Evolutionary conservation across 2,888 invertebrate genomes (phyloP), one percentile per base, ranked within the genome.

Genomic region (Rutpela maculata): DNA sequence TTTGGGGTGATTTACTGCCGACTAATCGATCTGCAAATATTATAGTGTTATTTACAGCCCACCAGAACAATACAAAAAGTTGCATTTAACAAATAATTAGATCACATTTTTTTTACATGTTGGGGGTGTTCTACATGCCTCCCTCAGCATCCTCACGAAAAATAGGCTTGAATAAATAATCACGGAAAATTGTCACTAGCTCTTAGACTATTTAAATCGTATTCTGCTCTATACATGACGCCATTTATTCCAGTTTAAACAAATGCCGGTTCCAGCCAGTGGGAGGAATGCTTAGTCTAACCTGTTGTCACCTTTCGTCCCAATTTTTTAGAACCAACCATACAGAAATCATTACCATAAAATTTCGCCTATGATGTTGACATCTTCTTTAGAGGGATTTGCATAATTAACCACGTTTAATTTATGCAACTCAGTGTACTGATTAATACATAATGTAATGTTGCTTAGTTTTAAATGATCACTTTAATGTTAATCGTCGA

Each of bases 381-480:
- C 50, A 50, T 50, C 50, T 50, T 50, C 50, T 50, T 50, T 50
- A 50, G 15, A n/a, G n/a, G n/a, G n/a, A 50, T 50, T 50, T 50
- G n/a, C 50, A 50, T 50, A 50, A 50, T 50, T 50, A 50, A n/a
- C 50, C 50, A 6, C n/a, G n/a, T 1, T 50, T 50, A 50, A 50
- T 50, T 50, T 50, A 50, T 50, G 6, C 50, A n/a, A 50, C 15
- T 50, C 50, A 50, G n/a, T 50, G 50, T 50, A 50, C 15, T 15
- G 50, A 50, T 50, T 15, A 50, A 50, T 50, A 50, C 50, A 50
- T 50, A 50, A 50, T 50, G 50, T 50, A 50, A 50, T 50, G 50
- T 50, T 50, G 6, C 50, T 5, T n/a, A 50, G 50, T 50, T 17
- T 50, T 50, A 50, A 50, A 50, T 50, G 3, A 50, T 50, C 50